Conservation (phyloP, 2,797 vertebrate species). For the Trematomus bernacchii region DNA sequence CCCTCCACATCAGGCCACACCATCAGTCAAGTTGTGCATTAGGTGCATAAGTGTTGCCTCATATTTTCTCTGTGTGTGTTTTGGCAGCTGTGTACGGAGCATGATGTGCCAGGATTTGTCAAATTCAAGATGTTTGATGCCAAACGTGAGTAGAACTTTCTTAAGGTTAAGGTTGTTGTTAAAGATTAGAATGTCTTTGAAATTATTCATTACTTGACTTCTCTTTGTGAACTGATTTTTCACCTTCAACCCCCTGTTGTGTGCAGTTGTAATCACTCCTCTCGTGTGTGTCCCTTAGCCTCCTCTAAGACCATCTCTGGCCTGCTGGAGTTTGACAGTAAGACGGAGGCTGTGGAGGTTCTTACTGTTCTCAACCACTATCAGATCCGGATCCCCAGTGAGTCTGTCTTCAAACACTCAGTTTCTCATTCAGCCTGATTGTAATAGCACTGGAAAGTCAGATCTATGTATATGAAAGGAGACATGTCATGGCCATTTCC, state of each 20-base stretch:
- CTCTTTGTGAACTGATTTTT: neutral
- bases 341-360: constrained; percentile 96
- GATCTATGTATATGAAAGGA: neutral
- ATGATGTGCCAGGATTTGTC: constrained; percentile 93
- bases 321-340: constrained; percentile 95
- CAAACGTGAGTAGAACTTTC: constrained; percentile 91
- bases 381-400: constrained; percentile 98
- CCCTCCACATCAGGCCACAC: no score
- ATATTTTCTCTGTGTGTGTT: constrained; percentile 38
- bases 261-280: neutral
- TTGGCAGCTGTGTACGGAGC: constrained; percentile 93
- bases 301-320: constrained; percentile 97
- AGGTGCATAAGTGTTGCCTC: no score
- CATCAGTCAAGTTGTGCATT: neutral
- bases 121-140: constrained; percentile 98
- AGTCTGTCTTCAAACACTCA: constrained; percentile 64
- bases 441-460: neutral
- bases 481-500: no score
- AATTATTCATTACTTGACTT: neutral
- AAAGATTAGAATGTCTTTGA: neutral
- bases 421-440: constrained; percentile 1
- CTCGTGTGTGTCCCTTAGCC: constrained; percentile 77
- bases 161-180: neutral
- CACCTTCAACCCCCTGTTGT: no score
- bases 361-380: constrained; percentile 99